Percentiles rank a stretch among this genome's conserved stretches.
Evolutionary conservation across 2,888 invertebrate genomes (phyloP).

Genomic region (Diplolepis rosae): DNA sequence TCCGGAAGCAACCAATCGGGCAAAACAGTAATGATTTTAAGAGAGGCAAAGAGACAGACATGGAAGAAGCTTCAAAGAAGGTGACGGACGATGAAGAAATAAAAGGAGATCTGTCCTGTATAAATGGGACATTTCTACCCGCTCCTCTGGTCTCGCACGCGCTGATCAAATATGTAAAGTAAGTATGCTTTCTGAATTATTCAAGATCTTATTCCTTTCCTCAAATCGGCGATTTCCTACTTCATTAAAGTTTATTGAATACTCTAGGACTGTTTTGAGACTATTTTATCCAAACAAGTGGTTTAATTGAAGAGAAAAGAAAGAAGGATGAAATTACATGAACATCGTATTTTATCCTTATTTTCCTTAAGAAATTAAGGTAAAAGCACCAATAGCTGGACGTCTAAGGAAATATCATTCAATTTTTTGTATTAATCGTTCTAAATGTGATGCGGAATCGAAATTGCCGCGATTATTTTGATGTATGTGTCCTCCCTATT

Average conservation of each 20-base stretch:
- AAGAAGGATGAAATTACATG: not conserved
- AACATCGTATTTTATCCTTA: not conserved
- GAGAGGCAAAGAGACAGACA: constrained; percentile 27
- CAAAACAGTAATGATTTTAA: constrained; percentile 6
- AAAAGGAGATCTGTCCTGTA: constrained; percentile 68
- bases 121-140: constrained; percentile 69
- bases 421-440: too few species aligned
- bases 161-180: constrained; percentile 72
- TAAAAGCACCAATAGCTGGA: too few species aligned
- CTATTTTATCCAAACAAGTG: not conserved
- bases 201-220: constrained; percentile 42
- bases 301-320: not conserved
- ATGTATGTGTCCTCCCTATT: too few species aligned
- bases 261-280: not conserved
- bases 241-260: not conserved
- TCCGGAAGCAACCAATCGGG: constrained; percentile 19
- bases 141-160: constrained; percentile 67
- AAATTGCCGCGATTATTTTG: too few species aligned
- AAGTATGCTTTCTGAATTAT: constrained; percentile 62
- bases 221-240: not conserved
- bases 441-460: too few species aligned
- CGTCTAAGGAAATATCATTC: too few species aligned
- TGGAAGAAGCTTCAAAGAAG: constrained; percentile 29
- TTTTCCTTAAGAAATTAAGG: too few species aligned
- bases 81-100: constrained; percentile 40